Evolutionary conservation across 2,888 invertebrate species (phyloP).

Genomic region (Sycophila texana): DNA sequence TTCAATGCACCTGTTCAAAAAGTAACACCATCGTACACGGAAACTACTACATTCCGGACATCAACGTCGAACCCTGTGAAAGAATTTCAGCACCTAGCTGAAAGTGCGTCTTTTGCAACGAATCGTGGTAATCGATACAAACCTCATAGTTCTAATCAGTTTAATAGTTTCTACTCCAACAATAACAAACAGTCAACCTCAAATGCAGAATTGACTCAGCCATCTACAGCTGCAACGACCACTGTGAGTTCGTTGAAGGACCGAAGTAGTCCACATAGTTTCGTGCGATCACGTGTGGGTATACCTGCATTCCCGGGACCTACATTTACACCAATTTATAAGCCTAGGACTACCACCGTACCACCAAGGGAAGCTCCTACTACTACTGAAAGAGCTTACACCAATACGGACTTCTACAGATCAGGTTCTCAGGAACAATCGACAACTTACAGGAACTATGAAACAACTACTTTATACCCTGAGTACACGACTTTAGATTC

Average conservation of each 20-base stretch:
- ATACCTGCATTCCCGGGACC: constrained; percentile 67
- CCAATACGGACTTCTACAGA: constrained; percentile 61
- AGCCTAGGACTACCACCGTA: constrained; percentile 66
- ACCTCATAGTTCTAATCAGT: constrained; percentile 66
- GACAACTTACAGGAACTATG: constrained; percentile 51
- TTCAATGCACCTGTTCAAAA: constrained; percentile 60
- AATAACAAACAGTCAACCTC: constrained; percentile 53
- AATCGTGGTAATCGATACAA: constrained; percentile 71
- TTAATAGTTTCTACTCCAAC: constrained; percentile 61
- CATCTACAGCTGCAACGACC: constrained; percentile 48
- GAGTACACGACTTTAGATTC: constrained; percentile 59
- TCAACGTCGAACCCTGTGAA: constrained; percentile 75
- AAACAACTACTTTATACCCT: constrained; percentile 57
- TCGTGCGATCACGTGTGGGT: constrained; percentile 61
- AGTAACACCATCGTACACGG: constrained; percentile 69
- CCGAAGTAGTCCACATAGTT: constrained; percentile 73
- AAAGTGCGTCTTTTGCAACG: constrained; percentile 85
- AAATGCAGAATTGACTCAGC: constrained; percentile 57
- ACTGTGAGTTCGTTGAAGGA: constrained; percentile 64
- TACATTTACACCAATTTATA: constrained; percentile 67
- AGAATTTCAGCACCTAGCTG: constrained; percentile 85
- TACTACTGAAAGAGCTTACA: constrained; percentile 58
- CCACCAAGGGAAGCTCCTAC: constrained; percentile 65
- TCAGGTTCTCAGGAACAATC: constrained; percentile 60
- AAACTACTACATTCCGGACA: constrained; percentile 72